These are phyloP conservation scores for Cerastis rubricosa DNA, from an alignment of 2,888 invertebrate species.

Conservation along the genomic window DNA sequence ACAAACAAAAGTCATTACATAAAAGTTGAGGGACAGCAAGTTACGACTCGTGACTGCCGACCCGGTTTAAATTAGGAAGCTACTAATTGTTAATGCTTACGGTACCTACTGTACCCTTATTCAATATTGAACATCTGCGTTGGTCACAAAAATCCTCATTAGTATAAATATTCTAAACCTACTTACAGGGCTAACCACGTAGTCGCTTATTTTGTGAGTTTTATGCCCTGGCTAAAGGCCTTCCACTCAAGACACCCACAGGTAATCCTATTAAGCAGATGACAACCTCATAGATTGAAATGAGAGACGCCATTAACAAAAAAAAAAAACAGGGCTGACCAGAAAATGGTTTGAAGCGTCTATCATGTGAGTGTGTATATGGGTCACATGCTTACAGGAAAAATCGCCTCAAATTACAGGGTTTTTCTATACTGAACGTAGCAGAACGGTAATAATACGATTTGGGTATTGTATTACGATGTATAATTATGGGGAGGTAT, in stretches of 20 bases:
- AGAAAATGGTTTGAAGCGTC: slow-evolving; percentile 10
- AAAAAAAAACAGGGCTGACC: slow-evolving; percentile 3
- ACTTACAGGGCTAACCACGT: neutral
- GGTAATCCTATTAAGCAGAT: no score
- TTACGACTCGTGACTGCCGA: slow-evolving; percentile 73
- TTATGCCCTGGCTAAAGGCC: no score
- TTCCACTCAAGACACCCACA: no score
- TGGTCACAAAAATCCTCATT: slow-evolving; percentile 46
- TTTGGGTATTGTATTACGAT: neutral
- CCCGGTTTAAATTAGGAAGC: slow-evolving; percentile 72
- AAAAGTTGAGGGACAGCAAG: slow-evolving; percentile 78
- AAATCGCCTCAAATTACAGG: slow-evolving; percentile 5
- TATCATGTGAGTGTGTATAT: neutral
- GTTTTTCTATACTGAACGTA: neutral
- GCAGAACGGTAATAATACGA: neutral
- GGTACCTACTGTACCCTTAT: slow-evolving; percentile 43
- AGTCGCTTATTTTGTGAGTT: no score
- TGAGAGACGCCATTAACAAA: no score
- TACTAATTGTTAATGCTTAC: slow-evolving; percentile 59
- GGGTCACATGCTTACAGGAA: neutral
- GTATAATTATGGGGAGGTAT: slow-evolving; percentile 5
- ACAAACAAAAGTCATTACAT: slow-evolving; percentile 86
- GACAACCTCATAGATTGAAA: no score
- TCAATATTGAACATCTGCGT: slow-evolving; percentile 62
- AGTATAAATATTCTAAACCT: slow-evolving; percentile 20